Conservation (phyloP, 92 coral and sea anemone genomes). For the Umimayanthus kanabou region DNA sequence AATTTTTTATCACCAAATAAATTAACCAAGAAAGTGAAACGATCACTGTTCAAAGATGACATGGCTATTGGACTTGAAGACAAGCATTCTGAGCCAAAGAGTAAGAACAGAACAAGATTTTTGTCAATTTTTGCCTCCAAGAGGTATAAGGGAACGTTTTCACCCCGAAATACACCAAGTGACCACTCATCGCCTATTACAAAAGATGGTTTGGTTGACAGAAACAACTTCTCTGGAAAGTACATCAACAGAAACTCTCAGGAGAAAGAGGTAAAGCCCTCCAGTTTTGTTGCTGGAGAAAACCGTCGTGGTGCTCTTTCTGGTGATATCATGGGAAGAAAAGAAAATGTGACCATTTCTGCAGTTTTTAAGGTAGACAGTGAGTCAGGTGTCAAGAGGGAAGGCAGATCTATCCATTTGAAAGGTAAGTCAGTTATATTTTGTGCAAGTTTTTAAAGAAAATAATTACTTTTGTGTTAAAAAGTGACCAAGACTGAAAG, state of each 20-base stretch:
- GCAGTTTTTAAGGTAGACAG: constrained; percentile 39
- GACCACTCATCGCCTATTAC: constrained; percentile 9
- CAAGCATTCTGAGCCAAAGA: constrained; percentile 63
- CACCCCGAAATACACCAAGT: neutral
- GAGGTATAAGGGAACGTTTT: constrained; percentile 48
- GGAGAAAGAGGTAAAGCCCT: constrained; percentile 22
- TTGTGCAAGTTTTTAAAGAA: neutral
- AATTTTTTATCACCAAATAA: constrained; percentile 8
- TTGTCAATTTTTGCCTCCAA: constrained; percentile 76
- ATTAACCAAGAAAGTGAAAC: constrained; percentile 37
- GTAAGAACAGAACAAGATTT: constrained; percentile 55
- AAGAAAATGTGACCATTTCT: constrained; percentile 41
- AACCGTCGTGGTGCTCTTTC: constrained; percentile 70
- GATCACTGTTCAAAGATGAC: constrained; percentile 77
- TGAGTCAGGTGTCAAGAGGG: neutral
- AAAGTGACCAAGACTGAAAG: neutral
- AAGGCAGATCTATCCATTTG: neutral
- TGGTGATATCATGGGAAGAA: constrained; percentile 47
- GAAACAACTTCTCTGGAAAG: constrained; percentile 8
- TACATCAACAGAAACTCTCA: neutral
- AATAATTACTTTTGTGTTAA: too few species aligned
- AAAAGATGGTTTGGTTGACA: constrained; percentile 25
- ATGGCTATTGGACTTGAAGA: constrained; percentile 59
- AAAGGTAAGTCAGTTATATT: constrained; percentile 4
- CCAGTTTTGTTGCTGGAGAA: constrained; percentile 44